Percentiles rank a stretch among this genome's conserved stretches.
Conservation (phyloP, 1,140 invertebrate genomes). For the Pogonus chalceus region DNA sequence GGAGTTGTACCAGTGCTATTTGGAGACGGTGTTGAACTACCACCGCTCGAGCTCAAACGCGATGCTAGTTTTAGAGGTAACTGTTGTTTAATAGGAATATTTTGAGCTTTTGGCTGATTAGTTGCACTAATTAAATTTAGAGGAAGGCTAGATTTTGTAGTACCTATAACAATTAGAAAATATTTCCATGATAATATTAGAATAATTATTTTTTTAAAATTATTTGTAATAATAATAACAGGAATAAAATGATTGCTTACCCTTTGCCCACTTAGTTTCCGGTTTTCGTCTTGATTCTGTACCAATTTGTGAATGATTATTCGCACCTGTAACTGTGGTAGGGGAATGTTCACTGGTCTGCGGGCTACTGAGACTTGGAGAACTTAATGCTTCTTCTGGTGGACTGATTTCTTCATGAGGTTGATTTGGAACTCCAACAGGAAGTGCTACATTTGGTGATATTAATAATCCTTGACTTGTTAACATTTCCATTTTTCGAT, state of each 20-base stretch:
- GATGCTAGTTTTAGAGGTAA: constrained; percentile 69
- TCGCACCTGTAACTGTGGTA: constrained; percentile 8
- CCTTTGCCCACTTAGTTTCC: constrained; percentile 44
- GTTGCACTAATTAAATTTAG: constrained; percentile 69
- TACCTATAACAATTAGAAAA: too few relatives aligned
- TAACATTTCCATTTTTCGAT: constrained; percentile 68
- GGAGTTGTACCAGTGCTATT: constrained; percentile 19
- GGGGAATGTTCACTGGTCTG: constrained; percentile 9
- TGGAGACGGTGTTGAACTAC: constrained; percentile 23
- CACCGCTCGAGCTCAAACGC: constrained; percentile 40
- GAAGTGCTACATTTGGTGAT: constrained; percentile 38
- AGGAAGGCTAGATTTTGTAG: constrained; percentile 44
- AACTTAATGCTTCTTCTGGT: not conserved
- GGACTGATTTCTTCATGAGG: not conserved
- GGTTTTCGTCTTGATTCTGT: constrained; percentile 30
- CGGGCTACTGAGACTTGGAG: not conserved
- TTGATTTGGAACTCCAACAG: constrained; percentile 13
- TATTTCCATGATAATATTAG: too few relatives aligned
- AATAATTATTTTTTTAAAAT: constrained; percentile 9
- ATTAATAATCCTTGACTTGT: constrained; percentile 58
- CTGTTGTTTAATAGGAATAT: constrained; percentile 65
- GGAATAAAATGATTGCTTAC: too few relatives aligned
- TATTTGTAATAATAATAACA: too few relatives aligned
- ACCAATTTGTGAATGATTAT: constrained; percentile 21
- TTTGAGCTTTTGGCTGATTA: constrained; percentile 63